Evolutionary conservation across 2,113 vertebrate species (phyloP).

Genomic region (Sminthopsis crassicaudata): DNA sequence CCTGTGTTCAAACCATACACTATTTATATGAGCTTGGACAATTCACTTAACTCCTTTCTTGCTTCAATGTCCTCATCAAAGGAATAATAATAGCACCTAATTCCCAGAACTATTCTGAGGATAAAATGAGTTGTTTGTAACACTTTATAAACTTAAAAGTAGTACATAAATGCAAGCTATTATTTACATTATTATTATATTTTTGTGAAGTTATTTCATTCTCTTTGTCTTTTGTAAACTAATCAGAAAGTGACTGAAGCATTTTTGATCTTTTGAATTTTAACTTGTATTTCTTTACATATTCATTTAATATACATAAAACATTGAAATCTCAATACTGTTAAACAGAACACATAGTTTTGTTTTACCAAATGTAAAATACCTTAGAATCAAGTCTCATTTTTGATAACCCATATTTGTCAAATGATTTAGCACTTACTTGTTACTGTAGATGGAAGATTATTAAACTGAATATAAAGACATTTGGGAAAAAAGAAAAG

Average conservation of each 20-base stretch:
- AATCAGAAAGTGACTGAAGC: neutral
- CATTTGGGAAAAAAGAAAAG: constrained; percentile 20
- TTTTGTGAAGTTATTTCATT: neutral
- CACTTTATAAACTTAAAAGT: neutral
- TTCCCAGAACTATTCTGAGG: neutral
- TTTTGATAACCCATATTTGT: neutral
- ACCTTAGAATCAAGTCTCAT: neutral
- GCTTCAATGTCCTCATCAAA: neutral
- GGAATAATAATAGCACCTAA: neutral
- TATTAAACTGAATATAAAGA: constrained; percentile 16
- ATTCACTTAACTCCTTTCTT: neutral
- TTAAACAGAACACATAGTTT: neutral
- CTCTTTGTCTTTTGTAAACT: neutral
- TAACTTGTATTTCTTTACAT: neutral
- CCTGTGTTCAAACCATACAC: neutral
- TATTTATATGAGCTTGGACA: neutral
- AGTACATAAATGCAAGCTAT: neutral
- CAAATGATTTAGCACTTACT: neutral
- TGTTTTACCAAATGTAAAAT: neutral
- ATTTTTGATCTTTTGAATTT: neutral
- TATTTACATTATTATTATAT: neutral
- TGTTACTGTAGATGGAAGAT: neutral
- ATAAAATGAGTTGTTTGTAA: neutral
- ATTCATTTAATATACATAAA: neutral
- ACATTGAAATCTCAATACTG: neutral